A percentile compares a stretch with the other conserved stretches of the same genome.
Evolutionary conservation across 2,113 vertebrate species (phyloP).

Genomic region (Xiphias gladius): DNA sequence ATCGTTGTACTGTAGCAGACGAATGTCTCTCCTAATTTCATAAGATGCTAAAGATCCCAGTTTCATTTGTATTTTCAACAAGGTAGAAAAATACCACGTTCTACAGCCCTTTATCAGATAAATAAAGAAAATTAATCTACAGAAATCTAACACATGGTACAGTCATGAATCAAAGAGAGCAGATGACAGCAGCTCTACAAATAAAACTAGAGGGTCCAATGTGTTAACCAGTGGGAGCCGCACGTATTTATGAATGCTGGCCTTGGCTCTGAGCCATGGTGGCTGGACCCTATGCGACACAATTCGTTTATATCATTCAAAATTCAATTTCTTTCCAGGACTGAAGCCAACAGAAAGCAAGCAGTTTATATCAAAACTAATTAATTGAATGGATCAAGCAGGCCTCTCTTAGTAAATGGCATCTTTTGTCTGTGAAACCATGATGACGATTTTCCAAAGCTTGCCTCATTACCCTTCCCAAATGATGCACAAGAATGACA

Average conservation of each 20-base stretch:
- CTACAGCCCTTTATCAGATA: neutral
- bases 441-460: conserved; percentile 63
- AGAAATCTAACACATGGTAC: conserved; percentile 16
- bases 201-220: conserved; percentile 45
- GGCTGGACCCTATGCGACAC: conserved; percentile 65
- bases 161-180: conserved; percentile 43
- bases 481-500: conserved; percentile 50
- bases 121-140: conserved; percentile 28
- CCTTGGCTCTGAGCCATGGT: conserved; percentile 59
- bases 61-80: conserved; percentile 32
- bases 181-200: conserved; percentile 59
- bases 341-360: conserved; percentile 78
- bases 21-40: conserved; percentile 19
- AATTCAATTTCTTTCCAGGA: conserved; percentile 85
- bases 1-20: conserved; percentile 4
- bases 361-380: conserved; percentile 83
- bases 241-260: conserved; percentile 52
- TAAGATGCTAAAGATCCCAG: conserved; percentile 2
- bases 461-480: conserved; percentile 61
- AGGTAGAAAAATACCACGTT: neutral
- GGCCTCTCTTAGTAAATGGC: conserved; percentile 67
- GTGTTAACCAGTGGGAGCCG: conserved; percentile 58
- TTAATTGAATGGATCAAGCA: conserved; percentile 80
- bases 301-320: conserved; percentile 82
- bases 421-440: conserved; percentile 63